Conservation (phyloP, 1,140 invertebrate species). For the Globodera ellingtonae region DNA sequence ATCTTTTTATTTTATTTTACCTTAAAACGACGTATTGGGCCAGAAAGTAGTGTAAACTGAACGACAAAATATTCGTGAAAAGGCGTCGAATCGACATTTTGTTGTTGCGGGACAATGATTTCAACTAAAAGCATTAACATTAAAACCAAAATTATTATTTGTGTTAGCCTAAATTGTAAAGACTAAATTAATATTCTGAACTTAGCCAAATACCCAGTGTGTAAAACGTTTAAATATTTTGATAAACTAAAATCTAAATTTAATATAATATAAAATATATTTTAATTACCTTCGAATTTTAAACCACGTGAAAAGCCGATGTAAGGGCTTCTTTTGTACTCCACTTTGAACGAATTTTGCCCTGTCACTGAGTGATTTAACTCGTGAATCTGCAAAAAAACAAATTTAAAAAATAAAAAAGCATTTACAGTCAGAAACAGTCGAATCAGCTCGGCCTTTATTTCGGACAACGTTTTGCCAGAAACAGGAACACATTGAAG, state of each 20-base stretch:
- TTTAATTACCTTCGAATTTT: constrained; percentile 59
- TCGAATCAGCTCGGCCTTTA: constrained; percentile 97
- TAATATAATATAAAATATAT: background rate
- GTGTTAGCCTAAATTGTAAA: too few species aligned
- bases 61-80: constrained; percentile 22
- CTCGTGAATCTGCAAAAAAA: constrained; percentile 82
- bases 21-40: constrained; percentile 4
- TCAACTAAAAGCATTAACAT: constrained; percentile 5
- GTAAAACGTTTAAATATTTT: background rate
- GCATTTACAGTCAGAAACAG: constrained; percentile 89
- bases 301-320: constrained; percentile 67
- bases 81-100: background rate
- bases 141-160: too few species aligned
- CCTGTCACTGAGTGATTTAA: constrained; percentile 96
- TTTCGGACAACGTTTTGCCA: constrained; percentile 88
- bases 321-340: constrained; percentile 86
- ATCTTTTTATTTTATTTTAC: background rate
- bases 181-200: too few species aligned
- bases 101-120: constrained; percentile 21
- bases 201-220: too few species aligned
- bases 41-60: constrained; percentile 26
- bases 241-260: background rate
- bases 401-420: constrained; percentile 9
- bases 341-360: constrained; percentile 94
- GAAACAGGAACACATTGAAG: constrained; percentile 93